Percentiles rank a stretch among this genome's conserved stretches.
phyloP scores from a whole-genome alignment of 2,888 invertebrate genomes.

The Morpho achilles region DNA sequence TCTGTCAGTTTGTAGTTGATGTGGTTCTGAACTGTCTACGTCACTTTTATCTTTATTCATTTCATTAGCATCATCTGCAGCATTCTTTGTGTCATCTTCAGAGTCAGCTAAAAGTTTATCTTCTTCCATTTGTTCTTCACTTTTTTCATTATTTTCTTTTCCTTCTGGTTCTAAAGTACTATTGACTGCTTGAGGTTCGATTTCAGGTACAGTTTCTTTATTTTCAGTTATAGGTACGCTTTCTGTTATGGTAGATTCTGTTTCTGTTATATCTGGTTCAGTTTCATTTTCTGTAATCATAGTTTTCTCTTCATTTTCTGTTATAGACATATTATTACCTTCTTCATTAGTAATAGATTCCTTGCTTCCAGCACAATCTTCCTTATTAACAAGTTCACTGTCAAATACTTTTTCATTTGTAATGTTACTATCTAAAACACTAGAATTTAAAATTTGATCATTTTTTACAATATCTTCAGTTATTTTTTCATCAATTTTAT shows the following conservation, averaged over 20 bases:
- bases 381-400: no score
- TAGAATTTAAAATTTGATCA: neutral
- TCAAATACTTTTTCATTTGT: no score
- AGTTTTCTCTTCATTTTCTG: no score
- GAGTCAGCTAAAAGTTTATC: constrained; percentile 24
- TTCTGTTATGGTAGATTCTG: neutral
- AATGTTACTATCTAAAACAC: no score
- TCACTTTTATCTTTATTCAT: constrained; percentile 12
- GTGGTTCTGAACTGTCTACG: constrained; percentile 1
- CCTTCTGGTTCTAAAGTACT: constrained; percentile 10
- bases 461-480: neutral
- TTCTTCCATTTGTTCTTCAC: constrained; percentile 28
- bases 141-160: constrained; percentile 16
- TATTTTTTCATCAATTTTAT: neutral
- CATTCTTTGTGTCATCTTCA: constrained; percentile 14
- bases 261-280: neutral
- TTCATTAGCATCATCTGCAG: neutral
- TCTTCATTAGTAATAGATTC: no score
- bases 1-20: no score
- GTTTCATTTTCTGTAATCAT: neutral
- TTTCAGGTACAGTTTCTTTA: neutral
- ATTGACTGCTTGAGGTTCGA: neutral
- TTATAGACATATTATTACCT: no score
- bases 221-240: neutral
- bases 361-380: no score